Conservation (phyloP, 2,797 vertebrate genomes). For the Taeniopygia guttata region DNA sequence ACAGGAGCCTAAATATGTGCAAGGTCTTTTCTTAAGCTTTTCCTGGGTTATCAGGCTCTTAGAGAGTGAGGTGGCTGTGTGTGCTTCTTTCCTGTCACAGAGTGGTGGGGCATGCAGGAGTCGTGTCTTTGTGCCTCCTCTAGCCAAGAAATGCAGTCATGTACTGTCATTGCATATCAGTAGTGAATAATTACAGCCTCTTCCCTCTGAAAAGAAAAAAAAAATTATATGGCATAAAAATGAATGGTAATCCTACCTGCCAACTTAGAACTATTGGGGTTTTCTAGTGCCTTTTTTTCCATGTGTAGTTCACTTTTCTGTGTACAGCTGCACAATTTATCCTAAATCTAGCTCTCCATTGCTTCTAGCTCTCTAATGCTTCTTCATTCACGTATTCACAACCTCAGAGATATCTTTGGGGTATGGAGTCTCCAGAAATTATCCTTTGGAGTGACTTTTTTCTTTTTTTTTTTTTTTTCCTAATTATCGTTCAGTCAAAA, state of each 20-base stretch:
- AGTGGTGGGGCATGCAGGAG: not conserved
- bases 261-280: not conserved
- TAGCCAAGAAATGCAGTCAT: not conserved
- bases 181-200: not conserved
- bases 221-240: not conserved
- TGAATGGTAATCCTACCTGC: not conserved
- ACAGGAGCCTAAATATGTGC: not conserved
- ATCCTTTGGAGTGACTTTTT: no score
- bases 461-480: not conserved
- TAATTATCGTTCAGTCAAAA: not conserved
- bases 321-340: not conserved
- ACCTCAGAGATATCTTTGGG: no score
- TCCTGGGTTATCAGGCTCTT: not conserved
- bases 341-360: not conserved
- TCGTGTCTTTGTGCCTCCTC: not conserved
- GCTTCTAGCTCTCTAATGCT: no score
- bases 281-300: not conserved
- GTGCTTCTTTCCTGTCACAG: not conserved
- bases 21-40: not conserved
- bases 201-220: not conserved
- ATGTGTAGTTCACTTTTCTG: not conserved
- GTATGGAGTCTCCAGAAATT: not conserved
- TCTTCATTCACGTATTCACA: not conserved
- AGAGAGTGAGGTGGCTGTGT: not conserved
- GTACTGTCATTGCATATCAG: not conserved